Conservation (phyloP, 1,140 invertebrate genomes). For the Leptoteleia sp. region DNA sequence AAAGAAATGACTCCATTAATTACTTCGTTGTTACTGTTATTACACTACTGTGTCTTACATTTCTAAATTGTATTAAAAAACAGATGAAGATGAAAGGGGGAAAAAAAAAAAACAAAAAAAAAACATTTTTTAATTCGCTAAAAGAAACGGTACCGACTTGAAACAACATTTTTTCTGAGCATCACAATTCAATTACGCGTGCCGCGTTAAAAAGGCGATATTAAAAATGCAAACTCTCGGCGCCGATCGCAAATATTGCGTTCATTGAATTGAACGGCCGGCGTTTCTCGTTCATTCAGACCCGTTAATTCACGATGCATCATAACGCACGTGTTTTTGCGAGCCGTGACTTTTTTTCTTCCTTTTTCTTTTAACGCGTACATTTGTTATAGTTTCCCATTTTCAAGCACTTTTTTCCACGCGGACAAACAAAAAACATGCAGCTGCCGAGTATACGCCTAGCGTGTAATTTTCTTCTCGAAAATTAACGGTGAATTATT, state of each 20-base stretch:
- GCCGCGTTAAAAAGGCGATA: too few relatives aligned
- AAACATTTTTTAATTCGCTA: too few relatives aligned
- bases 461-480: conserved; percentile 51
- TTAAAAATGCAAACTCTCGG: too few relatives aligned
- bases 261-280: conserved; percentile 27
- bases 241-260: conserved; percentile 22
- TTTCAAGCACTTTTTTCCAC: conserved; percentile 40
- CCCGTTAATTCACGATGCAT: conserved; percentile 5
- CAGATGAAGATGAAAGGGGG: too few relatives aligned
- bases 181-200: too few relatives aligned
- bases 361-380: too few relatives aligned
- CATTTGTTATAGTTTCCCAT: conserved; percentile 46
- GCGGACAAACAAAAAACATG: conserved; percentile 8
- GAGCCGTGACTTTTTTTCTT: conserved; percentile 18
- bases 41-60: not conserved
- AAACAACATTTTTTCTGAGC: too few relatives aligned
- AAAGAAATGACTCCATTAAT: conserved; percentile 75
- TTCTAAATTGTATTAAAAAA: not conserved
- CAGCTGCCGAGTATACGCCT: conserved; percentile 34
- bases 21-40: conserved; percentile 3
- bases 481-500: conserved; percentile 47
- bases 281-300: conserved; percentile 24
- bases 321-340: conserved; percentile 17
- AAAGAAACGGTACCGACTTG: not conserved
- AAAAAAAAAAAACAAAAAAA: too few relatives aligned